Evolutionary conservation across 37 sponge, comb jelly and placozoan genomes (phyloP), one percentile per base, ranked within the genome.

Genomic region (Cladorhizidae sp.): DNA sequence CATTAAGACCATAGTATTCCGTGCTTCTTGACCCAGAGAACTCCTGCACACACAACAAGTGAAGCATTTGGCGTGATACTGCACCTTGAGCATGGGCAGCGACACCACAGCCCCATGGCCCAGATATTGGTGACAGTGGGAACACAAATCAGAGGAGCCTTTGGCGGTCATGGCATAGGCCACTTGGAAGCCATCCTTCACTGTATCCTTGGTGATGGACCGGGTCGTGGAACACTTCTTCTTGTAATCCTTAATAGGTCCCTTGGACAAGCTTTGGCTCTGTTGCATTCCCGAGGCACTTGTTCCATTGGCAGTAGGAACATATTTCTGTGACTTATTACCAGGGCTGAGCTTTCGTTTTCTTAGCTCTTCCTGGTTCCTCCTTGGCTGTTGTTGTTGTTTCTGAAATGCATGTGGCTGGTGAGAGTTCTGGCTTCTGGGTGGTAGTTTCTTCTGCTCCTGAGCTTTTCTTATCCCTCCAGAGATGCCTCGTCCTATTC

Each of bases 21-120:
- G 37, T 39, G 29, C 83, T 23, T 74, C 78, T 8, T 40, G 22
- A 64, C 50, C 29, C 55, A 92, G 82, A 1, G 52, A 67, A 29
- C 62, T 33, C 29, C 55, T 76, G 45, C 93, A 92, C 31, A 92
- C 89, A 0, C 39, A 31, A 77, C 93, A 92, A 21, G 58, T 63
- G 51, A 92, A 84, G 75, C 93, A 92, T 32, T 50, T 18, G 22
- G 62, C 23, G 52, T 92, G 93, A 57, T 57, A 92, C 43, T 84
- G 64, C 41, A 81, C 49, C 26, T 82, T 73, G 39, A 59, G 61
- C 1, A 18, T 38, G 36, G 89, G 65, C 35, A 92, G 75, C 55
- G 85, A 31, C 82, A 88, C 79, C 77, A 86, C 50, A 20, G 73
- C 72, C 36, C 71, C 85, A 0, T 40, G 29, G 2, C 81, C 85